Percentiles rank a stretch among this genome's conserved stretches.
phyloP scores from a whole-genome alignment of 2,888 invertebrate species.

The Heliconius erato region DNA sequence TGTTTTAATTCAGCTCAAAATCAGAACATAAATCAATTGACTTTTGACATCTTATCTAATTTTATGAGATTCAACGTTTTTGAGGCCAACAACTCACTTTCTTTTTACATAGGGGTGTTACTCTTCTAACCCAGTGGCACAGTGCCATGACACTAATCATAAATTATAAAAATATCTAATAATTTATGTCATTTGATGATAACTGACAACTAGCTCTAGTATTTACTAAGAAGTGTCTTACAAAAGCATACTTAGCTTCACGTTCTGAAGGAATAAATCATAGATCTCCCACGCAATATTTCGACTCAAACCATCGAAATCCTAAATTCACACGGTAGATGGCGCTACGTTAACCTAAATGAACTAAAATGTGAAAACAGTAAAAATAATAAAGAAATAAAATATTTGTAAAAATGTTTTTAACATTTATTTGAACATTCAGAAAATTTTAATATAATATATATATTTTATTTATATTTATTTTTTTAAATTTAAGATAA shows the following conservation, averaged over 20 bases:
- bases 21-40: not conserved
- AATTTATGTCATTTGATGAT: not conserved
- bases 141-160: conserved; percentile 5
- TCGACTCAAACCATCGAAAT: conserved; percentile 36
- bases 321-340: conserved; percentile 65
- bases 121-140: conserved; percentile 23
- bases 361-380: too few relatives aligned
- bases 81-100: not conserved
- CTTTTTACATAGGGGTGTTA: not conserved
- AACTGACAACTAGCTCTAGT: not conserved
- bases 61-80: not conserved
- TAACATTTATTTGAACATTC: too few relatives aligned
- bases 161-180: conserved; percentile 3
- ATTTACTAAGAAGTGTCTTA: not conserved
- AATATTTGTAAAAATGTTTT: too few relatives aligned
- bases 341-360: conserved; percentile 70
- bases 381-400: too few relatives aligned
- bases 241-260: not conserved
- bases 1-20: not conserved
- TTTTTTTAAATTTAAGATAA: too few relatives aligned
- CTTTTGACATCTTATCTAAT: not conserved
- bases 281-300: conserved; percentile 8
- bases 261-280: conserved; percentile 19
- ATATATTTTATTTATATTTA: too few relatives aligned
- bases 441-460: too few relatives aligned